These are phyloP conservation scores for Pteruthius melanotis DNA, from an alignment of 2,113 vertebrate species.

Conservation along the genomic window DNA sequence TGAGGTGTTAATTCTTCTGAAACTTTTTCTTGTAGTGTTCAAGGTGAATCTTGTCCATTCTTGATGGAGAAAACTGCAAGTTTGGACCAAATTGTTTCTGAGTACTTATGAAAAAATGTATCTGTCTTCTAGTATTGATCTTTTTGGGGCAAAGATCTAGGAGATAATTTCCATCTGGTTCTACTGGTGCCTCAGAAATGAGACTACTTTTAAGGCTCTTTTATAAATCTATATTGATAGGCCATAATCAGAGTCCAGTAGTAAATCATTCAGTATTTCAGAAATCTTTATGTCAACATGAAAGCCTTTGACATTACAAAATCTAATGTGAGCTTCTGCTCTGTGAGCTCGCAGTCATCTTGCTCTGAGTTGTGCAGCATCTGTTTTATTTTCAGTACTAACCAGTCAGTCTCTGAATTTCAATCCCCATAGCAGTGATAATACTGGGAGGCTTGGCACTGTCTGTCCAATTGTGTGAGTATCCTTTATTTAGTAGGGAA, in stretches of 20 bases:
- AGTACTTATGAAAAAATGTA: not conserved
- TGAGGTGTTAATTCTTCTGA: not conserved
- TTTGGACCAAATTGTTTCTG: not conserved
- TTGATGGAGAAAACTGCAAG: not conserved
- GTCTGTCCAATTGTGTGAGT: not conserved
- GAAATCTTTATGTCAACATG: not conserved
- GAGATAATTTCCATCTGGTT: not conserved
- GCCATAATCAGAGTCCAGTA: not conserved
- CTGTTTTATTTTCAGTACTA: not conserved
- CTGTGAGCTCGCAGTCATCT: not conserved
- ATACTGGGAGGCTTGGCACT: not conserved
- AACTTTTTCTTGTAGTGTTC: not conserved
- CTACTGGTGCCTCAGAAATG: not conserved
- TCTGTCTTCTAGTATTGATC: not conserved
- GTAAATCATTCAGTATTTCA: not conserved
- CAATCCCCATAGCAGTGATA: not conserved
- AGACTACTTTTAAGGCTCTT: not conserved
- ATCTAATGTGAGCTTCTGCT: not conserved
- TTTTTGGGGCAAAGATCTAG: not conserved
- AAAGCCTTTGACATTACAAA: not conserved
- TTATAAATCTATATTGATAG: not conserved
- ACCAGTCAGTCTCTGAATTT: not conserved
- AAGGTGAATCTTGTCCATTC: not conserved
- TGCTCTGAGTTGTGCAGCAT: not conserved
- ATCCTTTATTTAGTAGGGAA: not conserved